Base-by-base conservation (phyloP, 2,113 vertebrate species). In the Poecilia latipinna region DNA sequence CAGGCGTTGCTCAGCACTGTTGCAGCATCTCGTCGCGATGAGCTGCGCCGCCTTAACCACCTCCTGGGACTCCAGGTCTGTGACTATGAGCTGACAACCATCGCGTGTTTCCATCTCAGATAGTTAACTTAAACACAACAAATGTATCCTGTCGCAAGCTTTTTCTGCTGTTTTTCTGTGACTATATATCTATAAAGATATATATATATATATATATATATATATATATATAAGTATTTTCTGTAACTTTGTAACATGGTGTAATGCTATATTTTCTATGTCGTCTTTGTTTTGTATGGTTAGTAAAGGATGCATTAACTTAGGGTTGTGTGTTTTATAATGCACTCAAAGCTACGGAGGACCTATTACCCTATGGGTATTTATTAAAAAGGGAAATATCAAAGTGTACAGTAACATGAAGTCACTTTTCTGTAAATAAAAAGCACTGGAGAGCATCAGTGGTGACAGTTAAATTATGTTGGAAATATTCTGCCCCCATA, bases 311-410 rank as follows among this genome's bases (percentile, higher is more conserved):
- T 91, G 86, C 93, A 95, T 97, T 99, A 98, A 99, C 97, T 95
- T 96, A 96, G 96, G 93, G 96, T 97, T 97, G 96, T 97, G 96
- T 98, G 96, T 97, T 96, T 96, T 96, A 96, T 95, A 95, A 97
- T 94, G 90, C 96, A 98, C 96, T 97, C 96, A 94, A 95, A 95
- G 95, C 95, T 96, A 96, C 96, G 95, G 95, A 97, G 96, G 97
- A 96, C 97, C 95, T 97, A 97, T 98, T 99, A 98, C 98, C 98
- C 98, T 98, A 96, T 98, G 98, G 97, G 98, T 99, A 99, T 98
- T 96, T 97, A 96, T 97, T 94, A 95, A 95, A 48, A 96, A 96
- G 92, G 96, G 93, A 95, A 95, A 96, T 97, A 96, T 96, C 94
- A 95, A 96, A 95, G 94, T 97, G 96, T 93, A 93, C 90, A 93